These are phyloP conservation scores for Polyommatus icarus DNA, from an alignment of 2,888 invertebrate genomes.

Conservation along the genomic window DNA sequence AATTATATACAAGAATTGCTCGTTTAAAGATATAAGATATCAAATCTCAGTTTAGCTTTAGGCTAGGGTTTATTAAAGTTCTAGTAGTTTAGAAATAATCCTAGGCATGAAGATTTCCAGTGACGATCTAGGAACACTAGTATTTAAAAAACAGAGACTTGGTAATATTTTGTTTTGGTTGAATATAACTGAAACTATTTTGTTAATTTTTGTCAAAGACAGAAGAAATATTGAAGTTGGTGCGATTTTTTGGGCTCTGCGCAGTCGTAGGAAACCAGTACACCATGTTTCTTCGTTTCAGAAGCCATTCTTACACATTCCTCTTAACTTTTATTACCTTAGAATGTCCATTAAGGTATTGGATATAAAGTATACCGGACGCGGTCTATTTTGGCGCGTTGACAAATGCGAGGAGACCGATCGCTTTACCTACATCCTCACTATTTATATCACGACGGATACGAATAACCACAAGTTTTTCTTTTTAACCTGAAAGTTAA, in stretches of 20 bases:
- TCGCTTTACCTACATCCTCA: constrained; percentile 48
- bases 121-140: background rate
- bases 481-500: constrained; percentile 9
- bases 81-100: background rate
- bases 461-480: constrained; percentile 35
- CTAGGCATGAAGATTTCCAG: background rate
- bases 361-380: constrained; percentile 27
- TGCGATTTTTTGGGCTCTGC: no score
- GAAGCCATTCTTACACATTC: background rate
- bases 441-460: constrained; percentile 56
- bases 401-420: constrained; percentile 43
- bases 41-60: background rate
- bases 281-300: background rate
- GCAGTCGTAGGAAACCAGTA: no score
- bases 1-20: no score
- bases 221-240: no score
- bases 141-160: background rate
- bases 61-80: background rate
- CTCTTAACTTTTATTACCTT: background rate
- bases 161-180: no score
- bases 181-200: background rate
- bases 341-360: background rate
- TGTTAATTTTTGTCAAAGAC: no score
- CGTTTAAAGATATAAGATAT: no score
- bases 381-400: constrained; percentile 35